A percentile compares a stretch with the other conserved stretches of the same genome.
phyloP scores from a whole-genome alignment of 2,888 invertebrate genomes.

The Sinotaia quadrata region DNA sequence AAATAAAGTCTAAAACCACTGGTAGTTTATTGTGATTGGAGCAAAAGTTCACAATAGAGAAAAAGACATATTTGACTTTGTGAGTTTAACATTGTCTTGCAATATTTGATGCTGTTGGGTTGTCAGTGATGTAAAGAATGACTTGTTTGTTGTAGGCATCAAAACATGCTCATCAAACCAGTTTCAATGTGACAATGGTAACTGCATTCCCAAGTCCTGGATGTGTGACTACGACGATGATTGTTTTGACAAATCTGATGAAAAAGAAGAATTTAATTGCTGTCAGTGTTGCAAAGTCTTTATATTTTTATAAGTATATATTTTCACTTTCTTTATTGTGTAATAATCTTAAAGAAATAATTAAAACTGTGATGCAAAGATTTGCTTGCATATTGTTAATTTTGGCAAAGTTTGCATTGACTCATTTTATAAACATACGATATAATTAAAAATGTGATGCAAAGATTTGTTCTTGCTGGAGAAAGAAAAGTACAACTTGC shows the following conservation, averaged over 20 bases:
- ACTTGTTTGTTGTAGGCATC: slow-evolving; percentile 42
- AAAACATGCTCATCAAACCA: slow-evolving; percentile 67
- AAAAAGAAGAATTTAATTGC: slow-evolving; percentile 71
- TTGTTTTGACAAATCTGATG: slow-evolving; percentile 82
- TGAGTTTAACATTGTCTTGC: too few species aligned
- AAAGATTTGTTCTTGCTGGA: too few species aligned
- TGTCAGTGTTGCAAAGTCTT: slow-evolving; percentile 54
- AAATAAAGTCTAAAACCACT: too few species aligned
- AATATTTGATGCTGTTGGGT: too few species aligned
- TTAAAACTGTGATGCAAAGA: not conserved
- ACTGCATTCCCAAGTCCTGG: slow-evolving; percentile 67
- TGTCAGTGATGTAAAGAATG: too few species aligned
- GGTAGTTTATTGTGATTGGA: too few species aligned
- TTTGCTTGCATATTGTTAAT: not conserved
- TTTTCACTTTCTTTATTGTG: not conserved
- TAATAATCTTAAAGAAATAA: not conserved
- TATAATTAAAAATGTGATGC: too few species aligned
- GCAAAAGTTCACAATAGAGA: too few species aligned
- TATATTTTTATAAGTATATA: not conserved
- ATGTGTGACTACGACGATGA: slow-evolving; percentile 97
- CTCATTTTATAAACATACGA: too few species aligned
- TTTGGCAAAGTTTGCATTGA: too few species aligned
- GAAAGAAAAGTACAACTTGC: too few species aligned
- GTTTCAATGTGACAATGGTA: slow-evolving; percentile 68
- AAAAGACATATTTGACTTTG: too few species aligned